phyloP scores from a whole-genome alignment of 1,140 invertebrate species.

The Anoplophora glabripennis region DNA sequence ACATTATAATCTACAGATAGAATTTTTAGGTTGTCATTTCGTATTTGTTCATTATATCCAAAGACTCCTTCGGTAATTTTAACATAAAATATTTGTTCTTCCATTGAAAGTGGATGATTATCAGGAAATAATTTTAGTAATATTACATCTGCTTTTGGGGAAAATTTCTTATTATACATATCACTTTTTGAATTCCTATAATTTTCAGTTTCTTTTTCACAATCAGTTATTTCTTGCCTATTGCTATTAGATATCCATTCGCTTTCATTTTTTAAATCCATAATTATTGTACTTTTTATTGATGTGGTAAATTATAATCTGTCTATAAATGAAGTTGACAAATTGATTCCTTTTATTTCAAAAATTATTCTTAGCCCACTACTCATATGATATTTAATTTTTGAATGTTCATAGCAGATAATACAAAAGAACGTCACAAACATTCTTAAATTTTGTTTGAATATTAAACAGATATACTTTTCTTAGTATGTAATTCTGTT shows the following conservation, averaged over 20 bases:
- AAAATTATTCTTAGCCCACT: no score
- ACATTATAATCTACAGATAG: slow-evolving; percentile 31
- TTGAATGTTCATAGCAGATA: no score
- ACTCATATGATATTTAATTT: no score
- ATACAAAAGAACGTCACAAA: no score
- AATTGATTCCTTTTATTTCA: no score
- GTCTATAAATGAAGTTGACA: no score
- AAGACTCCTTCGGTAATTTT: slow-evolving; percentile 34
- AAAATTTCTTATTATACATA: slow-evolving; percentile 11
- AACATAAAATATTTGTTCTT: slow-evolving; percentile 34
- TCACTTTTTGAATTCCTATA: background rate
- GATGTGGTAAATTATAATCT: no score
- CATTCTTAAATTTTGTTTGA: no score
- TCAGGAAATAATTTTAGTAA: slow-evolving; percentile 29
- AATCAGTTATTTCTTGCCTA: background rate
- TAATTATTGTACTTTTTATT: background rate
- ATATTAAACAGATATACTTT: no score
- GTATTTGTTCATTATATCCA: slow-evolving; percentile 35
- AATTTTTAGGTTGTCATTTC: slow-evolving; percentile 26
- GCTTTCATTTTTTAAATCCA: background rate
- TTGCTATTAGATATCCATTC: no score
- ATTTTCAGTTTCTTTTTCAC: background rate
- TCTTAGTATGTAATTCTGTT: no score
- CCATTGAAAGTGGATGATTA: slow-evolving; percentile 27
- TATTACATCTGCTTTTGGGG: slow-evolving; percentile 29